phyloP scores from a whole-genome alignment of 64 coral and sea anemone species.

The Montipora foliosa region DNA sequence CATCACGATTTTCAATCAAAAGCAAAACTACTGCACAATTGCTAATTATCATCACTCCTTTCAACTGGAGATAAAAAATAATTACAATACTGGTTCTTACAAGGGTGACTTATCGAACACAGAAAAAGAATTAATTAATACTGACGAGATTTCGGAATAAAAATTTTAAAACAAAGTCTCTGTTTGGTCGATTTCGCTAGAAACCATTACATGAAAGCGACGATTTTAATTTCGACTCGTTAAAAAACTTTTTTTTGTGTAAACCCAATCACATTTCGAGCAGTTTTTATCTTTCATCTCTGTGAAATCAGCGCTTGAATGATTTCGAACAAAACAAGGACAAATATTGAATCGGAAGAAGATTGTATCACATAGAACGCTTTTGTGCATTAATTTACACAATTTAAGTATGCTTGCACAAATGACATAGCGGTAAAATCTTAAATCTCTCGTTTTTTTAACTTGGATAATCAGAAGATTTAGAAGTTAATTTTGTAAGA shows the following conservation, averaged over 20 bases:
- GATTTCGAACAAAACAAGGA: background rate
- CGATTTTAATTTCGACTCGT: background rate
- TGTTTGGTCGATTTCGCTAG: too few species aligned
- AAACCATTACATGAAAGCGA: too few species aligned
- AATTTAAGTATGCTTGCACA: background rate
- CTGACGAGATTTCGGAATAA: too few species aligned
- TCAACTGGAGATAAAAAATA: background rate
- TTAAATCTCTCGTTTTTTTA: too few species aligned
- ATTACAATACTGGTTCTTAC: background rate
- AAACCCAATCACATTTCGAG: background rate
- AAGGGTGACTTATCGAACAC: background rate
- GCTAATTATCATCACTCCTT: background rate
- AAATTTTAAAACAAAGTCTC: too few species aligned
- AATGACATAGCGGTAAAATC: background rate
- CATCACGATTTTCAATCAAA: slow-evolving; percentile 1
- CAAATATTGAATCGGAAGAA: slow-evolving; percentile 2
- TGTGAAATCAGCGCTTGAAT: slow-evolving; percentile 9
- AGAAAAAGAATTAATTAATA: background rate
- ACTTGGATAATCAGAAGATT: background rate
- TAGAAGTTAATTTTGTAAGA: background rate
- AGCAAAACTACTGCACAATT: background rate
- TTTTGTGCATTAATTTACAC: background rate
- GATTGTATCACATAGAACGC: background rate
- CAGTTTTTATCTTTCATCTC: background rate
- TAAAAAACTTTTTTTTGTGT: background rate